Conservation (phyloP, 2,888 invertebrate species). For the Lepidonotus clava region DNA sequence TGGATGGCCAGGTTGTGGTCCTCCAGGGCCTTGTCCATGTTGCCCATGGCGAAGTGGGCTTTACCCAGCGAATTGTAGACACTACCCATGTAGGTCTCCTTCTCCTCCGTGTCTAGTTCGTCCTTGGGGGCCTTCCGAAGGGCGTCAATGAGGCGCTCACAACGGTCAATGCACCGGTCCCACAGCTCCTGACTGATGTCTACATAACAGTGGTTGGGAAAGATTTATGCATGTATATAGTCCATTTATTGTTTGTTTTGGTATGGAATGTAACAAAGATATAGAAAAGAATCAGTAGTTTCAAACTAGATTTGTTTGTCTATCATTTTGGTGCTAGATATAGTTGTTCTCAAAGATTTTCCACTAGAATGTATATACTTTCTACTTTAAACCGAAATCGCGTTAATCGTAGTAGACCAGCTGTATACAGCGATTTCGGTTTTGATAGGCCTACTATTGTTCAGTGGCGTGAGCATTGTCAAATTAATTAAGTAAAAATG, state of each 20-base stretch:
- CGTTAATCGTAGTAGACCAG: no score
- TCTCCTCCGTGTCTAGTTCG: conserved; percentile 10
- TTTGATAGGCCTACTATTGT: no score
- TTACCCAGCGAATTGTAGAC: conserved; percentile 13
- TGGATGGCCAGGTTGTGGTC: conserved; percentile 24
- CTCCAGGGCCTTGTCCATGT: conserved; percentile 50
- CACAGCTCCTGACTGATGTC: conserved; percentile 37
- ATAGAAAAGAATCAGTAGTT: no score
- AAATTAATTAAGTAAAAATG: no score
- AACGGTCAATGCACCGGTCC: neutral
- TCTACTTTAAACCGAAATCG: no score
- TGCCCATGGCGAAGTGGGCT: conserved; percentile 36
- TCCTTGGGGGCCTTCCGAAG: neutral
- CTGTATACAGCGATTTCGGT: no score
- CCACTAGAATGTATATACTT: no score
- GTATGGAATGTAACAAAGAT: no score
- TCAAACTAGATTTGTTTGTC: no score
- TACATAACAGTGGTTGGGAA: neutral
- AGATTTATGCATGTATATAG: neutral
- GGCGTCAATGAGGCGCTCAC: neutral
- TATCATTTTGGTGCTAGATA: no score
- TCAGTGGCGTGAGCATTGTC: no score
- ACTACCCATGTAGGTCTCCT: neutral
- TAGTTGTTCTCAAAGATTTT: no score
- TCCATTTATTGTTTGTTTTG: neutral